Conservation (phyloP, 1,140 invertebrate species). For the Ostrea denselamellosa region DNA sequence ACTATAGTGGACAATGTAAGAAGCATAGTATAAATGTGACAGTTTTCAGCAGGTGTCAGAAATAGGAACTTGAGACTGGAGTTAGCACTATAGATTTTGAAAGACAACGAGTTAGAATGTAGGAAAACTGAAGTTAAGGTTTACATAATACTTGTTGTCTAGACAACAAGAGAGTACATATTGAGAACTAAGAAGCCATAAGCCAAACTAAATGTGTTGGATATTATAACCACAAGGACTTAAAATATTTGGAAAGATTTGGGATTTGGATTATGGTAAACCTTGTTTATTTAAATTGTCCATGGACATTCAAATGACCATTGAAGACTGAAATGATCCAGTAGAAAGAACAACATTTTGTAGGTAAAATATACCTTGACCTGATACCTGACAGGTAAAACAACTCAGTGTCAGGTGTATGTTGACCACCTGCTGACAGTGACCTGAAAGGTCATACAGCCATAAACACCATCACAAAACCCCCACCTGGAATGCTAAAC, state of each 20-base stretch:
- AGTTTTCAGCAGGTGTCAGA: too few species aligned
- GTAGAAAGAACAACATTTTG: slow-evolving; percentile 20
- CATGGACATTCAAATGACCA: slow-evolving; percentile 20
- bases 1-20: too few species aligned
- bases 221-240: slow-evolving; percentile 22
- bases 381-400: slow-evolving; percentile 25
- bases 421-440: slow-evolving; percentile 3
- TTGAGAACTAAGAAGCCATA: background rate
- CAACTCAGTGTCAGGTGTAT: slow-evolving; percentile 30
- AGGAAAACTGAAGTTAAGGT: too few species aligned
- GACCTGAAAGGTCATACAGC: background rate
- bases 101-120: too few species aligned
- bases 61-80: too few species aligned
- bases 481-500: background rate
- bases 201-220: background rate
- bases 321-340: background rate
- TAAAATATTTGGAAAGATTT: slow-evolving; percentile 37
- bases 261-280: slow-evolving; percentile 24
- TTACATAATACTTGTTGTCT: too few species aligned
- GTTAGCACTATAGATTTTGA: too few species aligned
- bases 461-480: slow-evolving; percentile 7
- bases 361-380: slow-evolving; percentile 28
- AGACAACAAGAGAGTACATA: too few species aligned
- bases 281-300: slow-evolving; percentile 26
- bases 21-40: too few species aligned